Percentiles rank a stretch among this genome's conserved stretches.
Evolutionary conservation across 2,113 vertebrate genomes (phyloP).

Genomic region (Ginglymostoma cirratum): DNA sequence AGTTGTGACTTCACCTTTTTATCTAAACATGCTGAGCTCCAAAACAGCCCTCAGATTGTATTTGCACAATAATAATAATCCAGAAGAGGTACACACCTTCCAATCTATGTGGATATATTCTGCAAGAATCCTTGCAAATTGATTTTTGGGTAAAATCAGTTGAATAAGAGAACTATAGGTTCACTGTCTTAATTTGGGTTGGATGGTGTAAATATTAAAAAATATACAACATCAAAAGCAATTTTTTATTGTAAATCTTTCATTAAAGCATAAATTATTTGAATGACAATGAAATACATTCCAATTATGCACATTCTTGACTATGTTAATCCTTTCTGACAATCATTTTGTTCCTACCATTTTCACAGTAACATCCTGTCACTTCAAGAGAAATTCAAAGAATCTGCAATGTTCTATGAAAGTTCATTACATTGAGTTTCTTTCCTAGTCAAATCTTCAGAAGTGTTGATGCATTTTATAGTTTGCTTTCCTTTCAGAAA

Average conservation of each 20-base stretch:
- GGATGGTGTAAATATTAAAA: background rate
- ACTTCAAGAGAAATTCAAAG: background rate
- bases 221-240: background rate
- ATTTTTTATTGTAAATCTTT: background rate
- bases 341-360: background rate
- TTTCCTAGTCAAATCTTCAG: background rate
- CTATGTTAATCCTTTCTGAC: background rate
- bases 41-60: background rate
- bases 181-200: background rate
- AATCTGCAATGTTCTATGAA: background rate
- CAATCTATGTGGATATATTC: background rate
- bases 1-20: too few relatives aligned
- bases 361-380: slow-evolving; percentile 12
- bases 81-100: background rate
- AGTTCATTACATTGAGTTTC: background rate
- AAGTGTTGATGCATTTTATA: background rate
- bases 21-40: background rate
- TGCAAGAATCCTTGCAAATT: background rate
- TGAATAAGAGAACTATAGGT: background rate
- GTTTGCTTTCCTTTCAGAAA: background rate
- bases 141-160: background rate
- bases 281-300: background rate
- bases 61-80: background rate
- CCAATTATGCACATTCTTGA: background rate
- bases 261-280: background rate